Evolutionary conservation across 2,797 vertebrate genomes (phyloP).

Genomic region (Acrossocheilus wenchowensis): DNA sequence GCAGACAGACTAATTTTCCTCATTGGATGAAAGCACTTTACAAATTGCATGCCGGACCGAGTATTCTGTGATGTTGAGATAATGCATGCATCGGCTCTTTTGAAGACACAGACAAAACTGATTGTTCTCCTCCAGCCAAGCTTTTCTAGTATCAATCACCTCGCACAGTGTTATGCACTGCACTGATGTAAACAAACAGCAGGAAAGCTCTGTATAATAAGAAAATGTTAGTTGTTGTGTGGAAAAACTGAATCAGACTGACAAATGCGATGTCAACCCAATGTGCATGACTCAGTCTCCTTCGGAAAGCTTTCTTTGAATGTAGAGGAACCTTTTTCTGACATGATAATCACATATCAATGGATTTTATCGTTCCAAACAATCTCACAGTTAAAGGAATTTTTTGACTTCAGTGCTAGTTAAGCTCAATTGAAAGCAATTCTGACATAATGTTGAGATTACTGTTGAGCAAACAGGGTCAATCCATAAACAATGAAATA

Average conservation of each 20-base stretch:
- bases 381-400: background rate
- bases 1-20: constrained; percentile 58
- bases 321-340: background rate
- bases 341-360: background rate
- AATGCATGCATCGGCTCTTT: constrained; percentile 45
- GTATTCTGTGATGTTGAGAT: constrained; percentile 61
- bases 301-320: background rate
- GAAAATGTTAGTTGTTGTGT: constrained; percentile 24
- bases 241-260: constrained; percentile 20
- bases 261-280: background rate
- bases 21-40: constrained; percentile 58
- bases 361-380: background rate
- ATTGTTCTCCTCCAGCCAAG: constrained; percentile 58
- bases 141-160: constrained; percentile 48
- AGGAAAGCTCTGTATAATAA: background rate
- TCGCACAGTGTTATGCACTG: constrained; percentile 28
- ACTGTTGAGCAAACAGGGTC: background rate
- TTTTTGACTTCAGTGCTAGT: background rate
- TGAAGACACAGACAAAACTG: constrained; percentile 45
- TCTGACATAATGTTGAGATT: background rate
- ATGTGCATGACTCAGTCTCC: background rate
- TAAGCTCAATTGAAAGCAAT: background rate
- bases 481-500: background rate
- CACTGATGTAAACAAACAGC: constrained; percentile 33
- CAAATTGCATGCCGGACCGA: constrained; percentile 40